Conservation (phyloP, 2,113 vertebrate species). For the Nematolebias whitei region DNA sequence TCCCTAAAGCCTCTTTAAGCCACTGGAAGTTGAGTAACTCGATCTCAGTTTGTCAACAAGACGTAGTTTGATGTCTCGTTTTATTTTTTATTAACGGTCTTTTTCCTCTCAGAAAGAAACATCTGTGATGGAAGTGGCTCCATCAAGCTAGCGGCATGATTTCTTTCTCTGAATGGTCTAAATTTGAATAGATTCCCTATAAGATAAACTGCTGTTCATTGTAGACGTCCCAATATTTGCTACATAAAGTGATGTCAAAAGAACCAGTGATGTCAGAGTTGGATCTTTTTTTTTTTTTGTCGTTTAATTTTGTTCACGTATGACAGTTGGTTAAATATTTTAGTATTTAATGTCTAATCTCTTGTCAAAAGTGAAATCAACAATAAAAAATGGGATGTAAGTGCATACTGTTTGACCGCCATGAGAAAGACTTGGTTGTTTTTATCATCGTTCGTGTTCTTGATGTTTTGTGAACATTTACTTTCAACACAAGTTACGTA, state of each 20-base stretch:
- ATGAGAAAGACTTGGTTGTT: conserved; percentile 36
- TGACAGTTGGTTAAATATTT: conserved; percentile 39
- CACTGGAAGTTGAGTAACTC: background rate
- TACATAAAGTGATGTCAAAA: conserved; percentile 57
- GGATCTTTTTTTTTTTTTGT: conserved; percentile 20
- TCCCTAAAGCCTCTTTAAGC: background rate
- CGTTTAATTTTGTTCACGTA: conserved; percentile 9
- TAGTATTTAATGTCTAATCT: conserved; percentile 54
- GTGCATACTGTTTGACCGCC: conserved; percentile 43
- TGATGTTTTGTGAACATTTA: conserved; percentile 56
- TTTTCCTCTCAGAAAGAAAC: too few relatives aligned
- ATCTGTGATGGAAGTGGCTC: too few relatives aligned
- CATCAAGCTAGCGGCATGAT: background rate
- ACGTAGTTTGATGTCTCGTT: background rate
- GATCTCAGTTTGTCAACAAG: background rate
- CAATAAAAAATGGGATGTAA: conserved; percentile 12
- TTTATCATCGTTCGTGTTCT: conserved; percentile 54
- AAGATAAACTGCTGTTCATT: conserved; percentile 35
- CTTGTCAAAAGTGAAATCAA: conserved; percentile 5
- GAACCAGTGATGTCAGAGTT: conserved; percentile 57
- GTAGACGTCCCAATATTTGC: conserved; percentile 27
- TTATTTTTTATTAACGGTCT: background rate
- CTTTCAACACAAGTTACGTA: conserved; percentile 56
- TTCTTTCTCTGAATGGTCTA: background rate
- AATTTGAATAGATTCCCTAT: background rate